phyloP scores from a whole-genome alignment of 2,888 invertebrate species.

The Dyspetes luteomarginatus region DNA sequence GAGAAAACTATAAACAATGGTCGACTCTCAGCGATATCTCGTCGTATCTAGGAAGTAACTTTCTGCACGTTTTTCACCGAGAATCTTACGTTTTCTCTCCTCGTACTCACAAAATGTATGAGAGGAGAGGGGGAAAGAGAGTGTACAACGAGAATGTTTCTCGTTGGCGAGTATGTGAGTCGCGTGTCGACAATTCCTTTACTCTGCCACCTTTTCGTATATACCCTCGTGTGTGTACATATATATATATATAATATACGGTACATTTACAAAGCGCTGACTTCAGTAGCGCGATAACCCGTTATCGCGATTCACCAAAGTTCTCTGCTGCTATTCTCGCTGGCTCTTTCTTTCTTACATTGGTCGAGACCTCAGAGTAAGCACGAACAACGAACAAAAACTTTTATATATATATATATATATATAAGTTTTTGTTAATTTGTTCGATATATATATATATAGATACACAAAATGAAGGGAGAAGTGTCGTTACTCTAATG shows the following conservation, averaged over 20 bases:
- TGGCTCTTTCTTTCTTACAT: slow-evolving; percentile 13
- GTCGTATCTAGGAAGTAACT: slow-evolving; percentile 36
- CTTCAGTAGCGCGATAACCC: slow-evolving; percentile 63
- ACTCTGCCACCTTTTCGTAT: slow-evolving; percentile 17
- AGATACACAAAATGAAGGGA: background rate
- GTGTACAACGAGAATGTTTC: slow-evolving; percentile 8
- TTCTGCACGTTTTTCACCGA: slow-evolving; percentile 10
- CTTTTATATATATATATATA: no score
- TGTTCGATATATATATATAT: background rate
- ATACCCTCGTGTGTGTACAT: background rate
- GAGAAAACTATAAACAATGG: slow-evolving; percentile 8
- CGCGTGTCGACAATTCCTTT: slow-evolving; percentile 56
- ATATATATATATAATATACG: background rate
- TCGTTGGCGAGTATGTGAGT: slow-evolving; percentile 46
- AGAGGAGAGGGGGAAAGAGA: slow-evolving; percentile 11
- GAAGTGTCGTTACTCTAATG: slow-evolving; percentile 7
- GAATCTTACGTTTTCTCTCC: slow-evolving; percentile 29
- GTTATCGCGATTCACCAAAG: slow-evolving; percentile 65
- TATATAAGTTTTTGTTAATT: no score
- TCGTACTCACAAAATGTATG: background rate
- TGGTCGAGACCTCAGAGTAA: slow-evolving; percentile 43
- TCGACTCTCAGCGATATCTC: slow-evolving; percentile 31
- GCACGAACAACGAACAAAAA: no score
- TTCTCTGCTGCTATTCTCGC: slow-evolving; percentile 25
- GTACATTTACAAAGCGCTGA: background rate